Evolutionary conservation across 2,113 vertebrate genomes (phyloP).

Genomic region (Cyanoramphus novaezelandiae): DNA sequence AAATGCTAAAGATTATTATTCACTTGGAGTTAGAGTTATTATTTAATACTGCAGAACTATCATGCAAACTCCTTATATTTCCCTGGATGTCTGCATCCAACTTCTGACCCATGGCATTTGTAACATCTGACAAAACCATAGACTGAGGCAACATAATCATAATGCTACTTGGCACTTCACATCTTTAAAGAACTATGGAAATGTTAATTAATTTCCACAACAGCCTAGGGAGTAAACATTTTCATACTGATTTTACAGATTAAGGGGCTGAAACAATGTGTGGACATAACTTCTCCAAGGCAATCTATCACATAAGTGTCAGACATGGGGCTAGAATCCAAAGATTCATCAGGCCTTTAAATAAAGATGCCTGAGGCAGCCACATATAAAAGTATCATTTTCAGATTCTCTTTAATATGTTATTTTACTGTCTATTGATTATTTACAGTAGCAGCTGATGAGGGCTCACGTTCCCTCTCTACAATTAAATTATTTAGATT

Average conservation of each 20-base stretch:
- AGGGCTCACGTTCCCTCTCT: not conserved
- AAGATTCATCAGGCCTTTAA: not conserved
- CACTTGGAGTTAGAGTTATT: not conserved
- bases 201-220: slow-evolving; percentile 52
- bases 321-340: not conserved
- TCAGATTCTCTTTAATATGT: not conserved
- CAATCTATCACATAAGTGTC: not conserved
- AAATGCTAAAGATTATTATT: not conserved
- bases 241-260: slow-evolving; percentile 48
- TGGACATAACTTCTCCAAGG: not conserved
- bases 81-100: not conserved
- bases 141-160: not conserved
- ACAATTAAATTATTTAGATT: not conserved
- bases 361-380: not conserved
- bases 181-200: slow-evolving; percentile 47
- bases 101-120: not conserved
- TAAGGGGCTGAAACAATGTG: not conserved
- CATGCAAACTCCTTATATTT: not conserved
- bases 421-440: not conserved
- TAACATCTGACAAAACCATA: not conserved
- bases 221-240: slow-evolving; percentile 59
- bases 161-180: slow-evolving; percentile 21
- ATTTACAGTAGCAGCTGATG: not conserved
- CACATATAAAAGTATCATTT: not conserved
- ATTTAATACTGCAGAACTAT: not conserved